Evolutionary conservation across 2,113 vertebrate species (phyloP).

Genomic region (Lamprotornis superbus): DNA sequence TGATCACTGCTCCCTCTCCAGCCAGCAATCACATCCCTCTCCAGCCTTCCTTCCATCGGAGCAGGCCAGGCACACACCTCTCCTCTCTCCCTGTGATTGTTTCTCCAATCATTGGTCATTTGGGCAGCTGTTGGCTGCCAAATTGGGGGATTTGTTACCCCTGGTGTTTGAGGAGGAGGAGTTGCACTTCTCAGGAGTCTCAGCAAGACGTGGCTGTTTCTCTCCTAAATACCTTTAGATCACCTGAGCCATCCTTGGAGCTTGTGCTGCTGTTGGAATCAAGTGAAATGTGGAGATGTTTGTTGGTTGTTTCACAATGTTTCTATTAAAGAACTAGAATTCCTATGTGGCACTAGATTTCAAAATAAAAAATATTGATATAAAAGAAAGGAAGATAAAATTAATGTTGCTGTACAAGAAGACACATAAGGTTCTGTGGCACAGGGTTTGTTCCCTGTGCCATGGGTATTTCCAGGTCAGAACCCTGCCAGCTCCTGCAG

Average conservation of each 20-base stretch:
- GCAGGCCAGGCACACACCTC: accelerated
- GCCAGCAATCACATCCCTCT: not conserved
- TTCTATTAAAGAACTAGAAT: not conserved
- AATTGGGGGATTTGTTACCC: not conserved
- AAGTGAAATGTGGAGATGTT: accelerated
- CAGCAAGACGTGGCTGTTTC: not conserved
- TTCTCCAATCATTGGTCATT: not conserved
- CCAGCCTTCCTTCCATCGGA: accelerated
- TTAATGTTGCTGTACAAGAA: not conserved
- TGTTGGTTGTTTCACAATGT: not conserved
- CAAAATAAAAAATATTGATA: not conserved
- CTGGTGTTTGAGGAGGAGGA: not conserved
- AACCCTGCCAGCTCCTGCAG: not conserved
- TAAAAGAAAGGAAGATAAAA: not conserved
- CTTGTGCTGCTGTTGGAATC: not conserved
- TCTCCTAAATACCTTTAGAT: not conserved
- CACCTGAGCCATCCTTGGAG: not conserved
- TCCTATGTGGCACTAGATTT: not conserved
- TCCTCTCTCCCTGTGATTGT: accelerated
- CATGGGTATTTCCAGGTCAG: accelerated
- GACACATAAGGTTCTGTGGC: accelerated
- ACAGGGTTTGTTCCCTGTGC: accelerated
- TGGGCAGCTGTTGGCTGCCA: not conserved
- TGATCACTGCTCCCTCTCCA: not conserved
- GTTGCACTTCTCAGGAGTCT: accelerated